phyloP scores from a whole-genome alignment of 2,888 invertebrate species.

The Pseudococcus viburni region DNA sequence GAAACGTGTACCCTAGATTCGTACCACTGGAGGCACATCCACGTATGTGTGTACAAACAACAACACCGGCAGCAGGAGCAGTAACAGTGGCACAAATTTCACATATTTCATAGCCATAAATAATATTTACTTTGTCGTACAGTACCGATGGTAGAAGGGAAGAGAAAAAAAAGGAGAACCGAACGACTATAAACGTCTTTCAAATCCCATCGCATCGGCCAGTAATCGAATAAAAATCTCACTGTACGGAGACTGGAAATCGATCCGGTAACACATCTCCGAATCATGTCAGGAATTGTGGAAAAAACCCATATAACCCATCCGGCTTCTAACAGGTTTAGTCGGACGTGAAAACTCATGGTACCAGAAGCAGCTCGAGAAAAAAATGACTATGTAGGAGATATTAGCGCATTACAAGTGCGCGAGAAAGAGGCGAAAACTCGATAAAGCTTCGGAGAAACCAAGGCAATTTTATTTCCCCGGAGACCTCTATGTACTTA shows the following conservation, averaged over 20 bases:
- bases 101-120: constrained; percentile 32
- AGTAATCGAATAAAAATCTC: constrained; percentile 36
- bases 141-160: neutral
- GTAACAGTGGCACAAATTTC: neutral
- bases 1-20: neutral
- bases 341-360: neutral
- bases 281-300: neutral
- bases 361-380: neutral
- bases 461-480: constrained; percentile 46
- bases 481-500: constrained; percentile 40
- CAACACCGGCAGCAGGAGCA: neutral
- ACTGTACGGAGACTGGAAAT: neutral
- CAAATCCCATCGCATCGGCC: constrained; percentile 39
- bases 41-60: neutral
- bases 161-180: neutral
- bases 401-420: constrained; percentile 10
- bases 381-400: neutral
- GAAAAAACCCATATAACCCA: neutral
- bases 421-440: constrained; percentile 20
- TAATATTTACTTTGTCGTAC: constrained; percentile 29
- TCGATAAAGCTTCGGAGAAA: neutral
- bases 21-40: neutral
- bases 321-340: neutral
- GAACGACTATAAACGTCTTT: constrained; percentile 8
- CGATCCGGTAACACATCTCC: neutral